phyloP scores from a whole-genome alignment of 2,797 vertebrate species.

The Lutjanus argentimaculatus region DNA sequence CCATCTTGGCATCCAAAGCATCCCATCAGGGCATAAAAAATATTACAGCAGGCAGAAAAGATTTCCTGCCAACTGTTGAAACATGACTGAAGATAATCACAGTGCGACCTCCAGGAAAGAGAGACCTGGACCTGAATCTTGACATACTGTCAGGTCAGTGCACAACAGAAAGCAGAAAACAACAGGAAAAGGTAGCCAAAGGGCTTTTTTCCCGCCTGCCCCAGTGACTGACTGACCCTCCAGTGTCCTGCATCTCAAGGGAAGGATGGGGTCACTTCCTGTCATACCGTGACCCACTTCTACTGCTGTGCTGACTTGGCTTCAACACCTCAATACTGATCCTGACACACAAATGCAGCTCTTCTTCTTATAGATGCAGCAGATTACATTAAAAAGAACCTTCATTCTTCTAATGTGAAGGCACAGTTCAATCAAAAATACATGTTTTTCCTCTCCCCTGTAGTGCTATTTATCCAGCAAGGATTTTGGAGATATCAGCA shows the following conservation, averaged over 20 bases:
- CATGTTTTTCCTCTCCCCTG: no score
- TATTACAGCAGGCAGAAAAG: constrained; percentile 17
- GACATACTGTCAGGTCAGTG: constrained; percentile 37
- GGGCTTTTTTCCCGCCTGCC: constrained; percentile 53
- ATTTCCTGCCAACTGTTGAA: constrained; percentile 51
- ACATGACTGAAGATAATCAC: constrained; percentile 17
- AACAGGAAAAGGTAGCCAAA: constrained; percentile 79
- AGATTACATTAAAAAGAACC: no score
- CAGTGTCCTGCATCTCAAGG: constrained; percentile 62
- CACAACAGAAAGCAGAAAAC: constrained; percentile 45
- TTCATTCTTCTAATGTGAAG: no score
- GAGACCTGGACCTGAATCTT: constrained; percentile 10
- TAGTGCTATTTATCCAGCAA: no score
- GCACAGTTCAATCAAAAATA: no score
- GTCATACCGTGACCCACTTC: constrained; percentile 69
- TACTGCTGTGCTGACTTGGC: constrained; percentile 23
- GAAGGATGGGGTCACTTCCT: constrained; percentile 74
- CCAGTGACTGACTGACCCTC: constrained; percentile 45
- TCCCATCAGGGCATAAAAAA: constrained; percentile 14
- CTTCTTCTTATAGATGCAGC: no score
- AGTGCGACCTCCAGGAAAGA: constrained; percentile 36
- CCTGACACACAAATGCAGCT: not conserved
- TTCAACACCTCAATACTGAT: not conserved
- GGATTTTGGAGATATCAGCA: no score
- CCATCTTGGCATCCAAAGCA: constrained; percentile 31